phyloP scores from a whole-genome alignment of 2,797 vertebrate genomes.

The Sebastes nivosus region DNA sequence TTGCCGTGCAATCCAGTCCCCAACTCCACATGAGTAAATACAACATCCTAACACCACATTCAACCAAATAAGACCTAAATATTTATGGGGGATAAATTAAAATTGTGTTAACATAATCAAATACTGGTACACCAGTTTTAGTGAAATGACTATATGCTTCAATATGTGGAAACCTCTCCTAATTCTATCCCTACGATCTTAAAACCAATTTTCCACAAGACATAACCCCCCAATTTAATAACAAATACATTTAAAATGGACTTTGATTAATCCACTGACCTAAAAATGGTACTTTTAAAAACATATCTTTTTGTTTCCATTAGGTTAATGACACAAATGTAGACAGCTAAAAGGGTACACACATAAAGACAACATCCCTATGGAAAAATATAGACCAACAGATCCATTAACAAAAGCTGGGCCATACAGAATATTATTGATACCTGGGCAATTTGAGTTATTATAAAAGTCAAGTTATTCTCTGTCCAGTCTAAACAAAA shows the following conservation, averaged over 20 bases:
- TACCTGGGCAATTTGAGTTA: slow-evolving; percentile 60
- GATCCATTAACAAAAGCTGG: slow-evolving; percentile 41
- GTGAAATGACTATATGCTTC: slow-evolving; percentile 18
- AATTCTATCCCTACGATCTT: slow-evolving; percentile 16
- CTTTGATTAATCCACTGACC: slow-evolving; percentile 29
- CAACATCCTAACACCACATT: slow-evolving; percentile 40
- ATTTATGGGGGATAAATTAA: neutral
- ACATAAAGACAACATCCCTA: slow-evolving; percentile 48
- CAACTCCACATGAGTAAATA: slow-evolving; percentile 16
- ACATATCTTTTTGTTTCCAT: slow-evolving; percentile 4
- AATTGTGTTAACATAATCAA: slow-evolving; percentile 13
- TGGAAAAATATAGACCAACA: slow-evolving; percentile 51
- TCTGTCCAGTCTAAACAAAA: slow-evolving; percentile 74
- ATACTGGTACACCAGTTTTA: slow-evolving; percentile 22
- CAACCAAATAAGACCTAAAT: slow-evolving; percentile 32
- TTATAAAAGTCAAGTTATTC: slow-evolving; percentile 70
- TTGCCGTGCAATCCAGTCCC: slow-evolving; percentile 40
- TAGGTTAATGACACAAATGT: slow-evolving; percentile 40
- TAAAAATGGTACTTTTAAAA: slow-evolving; percentile 27
- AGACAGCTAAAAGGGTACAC: slow-evolving; percentile 33
- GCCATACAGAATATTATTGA: slow-evolving; percentile 45
- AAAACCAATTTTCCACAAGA: slow-evolving; percentile 25
- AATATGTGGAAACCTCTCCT: slow-evolving; percentile 8
- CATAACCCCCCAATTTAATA: neutral
- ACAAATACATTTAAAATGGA: slow-evolving; percentile 24